These are phyloP conservation scores for Macrosteles quadrilineatus DNA, from an alignment of 1,140 invertebrate species.

Conservation along the genomic window DNA sequence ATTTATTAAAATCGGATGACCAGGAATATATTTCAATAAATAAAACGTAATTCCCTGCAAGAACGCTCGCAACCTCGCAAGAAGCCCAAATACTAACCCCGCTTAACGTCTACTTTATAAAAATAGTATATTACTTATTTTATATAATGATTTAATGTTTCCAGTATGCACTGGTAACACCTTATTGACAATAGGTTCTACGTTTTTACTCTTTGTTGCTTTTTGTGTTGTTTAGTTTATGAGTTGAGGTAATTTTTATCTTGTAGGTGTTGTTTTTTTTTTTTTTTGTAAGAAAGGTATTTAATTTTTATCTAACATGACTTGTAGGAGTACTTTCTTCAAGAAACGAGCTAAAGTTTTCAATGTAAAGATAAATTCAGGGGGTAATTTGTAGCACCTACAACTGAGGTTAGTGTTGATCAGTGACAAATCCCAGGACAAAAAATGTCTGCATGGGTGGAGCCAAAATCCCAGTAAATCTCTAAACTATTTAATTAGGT, in stretches of 20 bases:
- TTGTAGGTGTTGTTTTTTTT: background rate
- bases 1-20: background rate
- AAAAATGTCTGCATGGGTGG: too few relatives aligned
- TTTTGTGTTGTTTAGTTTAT: background rate
- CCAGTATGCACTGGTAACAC: background rate
- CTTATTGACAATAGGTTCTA: background rate
- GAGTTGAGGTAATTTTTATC: background rate
- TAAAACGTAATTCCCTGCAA: background rate
- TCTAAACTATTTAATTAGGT: too few relatives aligned
- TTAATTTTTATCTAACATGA: background rate
- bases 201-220: background rate
- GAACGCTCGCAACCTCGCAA: too few relatives aligned
- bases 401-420: background rate
- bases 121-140: background rate
- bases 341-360: background rate
- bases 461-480: too few relatives aligned
- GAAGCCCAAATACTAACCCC: too few relatives aligned
- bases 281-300: background rate
- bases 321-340: background rate
- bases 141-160: background rate
- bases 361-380: background rate
- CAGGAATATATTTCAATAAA: background rate
- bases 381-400: background rate
- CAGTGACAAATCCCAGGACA: background rate
- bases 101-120: background rate